Evolutionary conservation across 2,797 vertebrate genomes (phyloP).

Genomic region (Hydrocynus forskahlii): DNA sequence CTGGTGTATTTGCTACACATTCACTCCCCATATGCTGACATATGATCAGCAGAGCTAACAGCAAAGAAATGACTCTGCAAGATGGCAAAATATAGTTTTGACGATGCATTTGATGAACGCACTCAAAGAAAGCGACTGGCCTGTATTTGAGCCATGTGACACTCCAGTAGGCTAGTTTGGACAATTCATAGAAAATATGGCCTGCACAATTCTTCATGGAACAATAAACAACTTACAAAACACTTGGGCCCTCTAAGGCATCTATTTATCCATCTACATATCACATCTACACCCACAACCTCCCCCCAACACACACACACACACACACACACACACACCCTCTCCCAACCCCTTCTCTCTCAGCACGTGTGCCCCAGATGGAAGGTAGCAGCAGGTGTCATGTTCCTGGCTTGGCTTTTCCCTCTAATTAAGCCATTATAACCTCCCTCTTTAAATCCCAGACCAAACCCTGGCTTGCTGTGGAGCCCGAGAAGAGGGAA

Average conservation of each 20-base stretch:
- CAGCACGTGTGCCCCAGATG: slow-evolving; percentile 66
- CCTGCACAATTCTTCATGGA: neutral
- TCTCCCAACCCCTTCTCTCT: neutral
- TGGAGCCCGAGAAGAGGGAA: slow-evolving; percentile 75
- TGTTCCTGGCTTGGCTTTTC: slow-evolving; percentile 63
- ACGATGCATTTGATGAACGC: neutral
- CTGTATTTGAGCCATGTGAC: neutral
- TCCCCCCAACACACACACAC: too few relatives aligned
- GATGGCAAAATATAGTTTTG: neutral
- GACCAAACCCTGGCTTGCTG: slow-evolving; percentile 65
- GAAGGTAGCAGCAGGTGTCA: slow-evolving; percentile 60
- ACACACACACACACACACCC: too few relatives aligned
- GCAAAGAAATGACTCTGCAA: neutral
- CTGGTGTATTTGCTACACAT: neutral
- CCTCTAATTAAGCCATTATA: slow-evolving; percentile 75
- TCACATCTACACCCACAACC: neutral
- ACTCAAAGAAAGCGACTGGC: neutral
- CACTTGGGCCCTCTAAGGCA: slow-evolving; percentile 2
- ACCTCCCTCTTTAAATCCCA: slow-evolving; percentile 66
- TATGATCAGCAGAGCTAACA: neutral
- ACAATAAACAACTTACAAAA: neutral
- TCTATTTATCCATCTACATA: slow-evolving; percentile 5
- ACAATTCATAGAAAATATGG: neutral
- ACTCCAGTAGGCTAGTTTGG: neutral
- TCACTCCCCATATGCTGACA: neutral